Base-by-base conservation (phyloP, 2,797 vertebrate species). In the Pseudochaenichthys georgianus region DNA sequence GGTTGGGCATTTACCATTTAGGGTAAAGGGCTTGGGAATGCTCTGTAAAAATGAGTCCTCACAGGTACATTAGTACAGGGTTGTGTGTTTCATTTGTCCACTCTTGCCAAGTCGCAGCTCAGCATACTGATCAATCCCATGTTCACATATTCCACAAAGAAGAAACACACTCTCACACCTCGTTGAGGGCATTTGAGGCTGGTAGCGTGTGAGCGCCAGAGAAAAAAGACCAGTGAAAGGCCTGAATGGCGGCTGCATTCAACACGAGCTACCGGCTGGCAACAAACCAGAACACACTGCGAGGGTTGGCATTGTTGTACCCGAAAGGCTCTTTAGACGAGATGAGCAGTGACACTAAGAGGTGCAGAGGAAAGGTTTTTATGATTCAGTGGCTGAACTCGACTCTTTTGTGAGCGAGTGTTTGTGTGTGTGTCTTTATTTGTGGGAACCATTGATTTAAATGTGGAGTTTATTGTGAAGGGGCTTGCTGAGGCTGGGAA, bases 71-170 rank as follows among this genome's bases (percentile, higher is more conserved):
- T 6, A 38, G 34, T 38, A 38, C 34, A 38, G 8, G 6, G 34
- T 38, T 38, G 19, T 59, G 47, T 75, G 65, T 78, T 23, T 77
- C 71, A 78, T 82, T 72, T 74, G 57, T 65, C 59, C 41, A 2
- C 31, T 82, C 60, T 57, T 66, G 51, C 58, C 45, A 73, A 77
- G 68, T 47, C 17, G 21, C 74, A 68, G 65, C 78, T 82, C 81
- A 57, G 83, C 85, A 91, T 85, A 82, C 80, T 84, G 79, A 91
- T 91, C 73, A 81, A 84, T 68, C 77, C 66, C 42, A 80, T 64
- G 61, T 66, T 41, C 61, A 52, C 68, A 77, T 65, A 68, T 60
- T 64, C 63, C 51, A 47, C 65, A 62, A 53, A 67, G 70, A 46
- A 64, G 66, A 70, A 64, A 55, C 45, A 50, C 69, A 34, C 41